Percentiles rank a stretch among this genome's conserved stretches.
phyloP scores from a whole-genome alignment of 2,113 vertebrate species.

The Megatriorchis doriae region DNA sequence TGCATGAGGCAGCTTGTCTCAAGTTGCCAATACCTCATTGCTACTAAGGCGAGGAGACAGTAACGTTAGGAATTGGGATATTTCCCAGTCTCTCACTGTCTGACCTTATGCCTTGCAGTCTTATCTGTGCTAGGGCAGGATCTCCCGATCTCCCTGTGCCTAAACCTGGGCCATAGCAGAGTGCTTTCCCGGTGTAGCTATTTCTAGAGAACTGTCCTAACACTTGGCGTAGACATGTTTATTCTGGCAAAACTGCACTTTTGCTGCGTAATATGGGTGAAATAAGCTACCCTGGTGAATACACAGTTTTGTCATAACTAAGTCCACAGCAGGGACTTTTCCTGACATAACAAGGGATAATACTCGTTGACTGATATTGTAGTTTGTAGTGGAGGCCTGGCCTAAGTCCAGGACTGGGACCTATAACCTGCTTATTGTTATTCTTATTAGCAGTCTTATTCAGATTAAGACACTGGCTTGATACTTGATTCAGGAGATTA shows the following conservation, averaged over 20 bases:
- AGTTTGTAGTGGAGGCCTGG: not conserved
- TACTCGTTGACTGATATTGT: not conserved
- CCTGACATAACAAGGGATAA: conserved; percentile 2
- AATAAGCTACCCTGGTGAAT: not conserved
- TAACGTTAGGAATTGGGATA: conserved; percentile 3
- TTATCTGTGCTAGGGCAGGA: not conserved
- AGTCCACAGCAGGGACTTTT: not conserved
- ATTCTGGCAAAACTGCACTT: conserved; percentile 18
- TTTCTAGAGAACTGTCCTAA: not conserved
- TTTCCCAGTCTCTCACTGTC: conserved; percentile 24
- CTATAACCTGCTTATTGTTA: not conserved
- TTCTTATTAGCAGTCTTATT: not conserved
- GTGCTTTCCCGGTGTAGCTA: not conserved
- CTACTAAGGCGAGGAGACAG: conserved; percentile 34
- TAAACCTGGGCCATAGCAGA: not conserved
- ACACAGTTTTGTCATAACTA: not conserved
- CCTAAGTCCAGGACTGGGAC: not conserved
- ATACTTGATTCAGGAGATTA: not conserved
- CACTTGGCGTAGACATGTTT: not conserved
- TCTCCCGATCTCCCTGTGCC: not conserved
- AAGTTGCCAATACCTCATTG: conserved; percentile 43
- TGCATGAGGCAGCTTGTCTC: conserved; percentile 41
- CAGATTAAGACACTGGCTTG: not conserved
- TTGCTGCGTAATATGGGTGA: not conserved
- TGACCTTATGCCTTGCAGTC: not conserved